phyloP scores from a whole-genome alignment of 2,113 vertebrate genomes.

The Myiagra hebetior region DNA sequence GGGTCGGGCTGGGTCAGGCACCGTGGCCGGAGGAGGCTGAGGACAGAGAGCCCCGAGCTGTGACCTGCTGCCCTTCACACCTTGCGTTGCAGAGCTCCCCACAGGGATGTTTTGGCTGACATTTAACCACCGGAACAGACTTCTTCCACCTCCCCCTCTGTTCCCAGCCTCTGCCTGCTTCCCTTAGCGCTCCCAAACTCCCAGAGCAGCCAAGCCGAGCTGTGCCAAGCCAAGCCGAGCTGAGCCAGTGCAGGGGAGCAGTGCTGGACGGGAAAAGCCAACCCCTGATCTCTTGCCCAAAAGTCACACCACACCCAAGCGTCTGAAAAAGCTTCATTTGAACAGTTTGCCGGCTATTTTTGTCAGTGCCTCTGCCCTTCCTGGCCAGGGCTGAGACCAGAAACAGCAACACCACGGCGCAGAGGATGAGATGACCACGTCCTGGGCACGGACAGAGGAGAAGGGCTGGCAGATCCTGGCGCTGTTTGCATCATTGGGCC shows the following conservation, averaged over 20 bases:
- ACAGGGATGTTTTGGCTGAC: background rate
- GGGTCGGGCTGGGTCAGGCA: background rate
- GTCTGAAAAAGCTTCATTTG: background rate
- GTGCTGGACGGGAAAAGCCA: background rate
- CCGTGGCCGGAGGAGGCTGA: background rate
- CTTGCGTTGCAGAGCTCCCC: background rate
- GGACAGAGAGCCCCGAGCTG: background rate
- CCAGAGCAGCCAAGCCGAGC: background rate
- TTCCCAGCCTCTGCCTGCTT: background rate
- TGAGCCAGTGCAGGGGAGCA: background rate
- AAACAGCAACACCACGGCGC: background rate
- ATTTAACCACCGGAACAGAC: background rate
- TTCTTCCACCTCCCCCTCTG: background rate
- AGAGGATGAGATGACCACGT: background rate
- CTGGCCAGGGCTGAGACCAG: slow-evolving; percentile 7
- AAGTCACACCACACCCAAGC: background rate
- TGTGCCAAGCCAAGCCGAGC: background rate
- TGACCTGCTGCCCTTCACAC: background rate
- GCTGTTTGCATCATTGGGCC: fast-evolving
- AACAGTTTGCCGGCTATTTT: slow-evolving; percentile 26
- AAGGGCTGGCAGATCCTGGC: background rate
- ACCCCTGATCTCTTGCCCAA: background rate
- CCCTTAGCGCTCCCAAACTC: background rate
- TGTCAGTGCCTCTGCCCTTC: slow-evolving; percentile 35
- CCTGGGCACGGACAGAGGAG: background rate